Conservation (phyloP, 2,113 vertebrate species). For the Plotosus lineatus region DNA sequence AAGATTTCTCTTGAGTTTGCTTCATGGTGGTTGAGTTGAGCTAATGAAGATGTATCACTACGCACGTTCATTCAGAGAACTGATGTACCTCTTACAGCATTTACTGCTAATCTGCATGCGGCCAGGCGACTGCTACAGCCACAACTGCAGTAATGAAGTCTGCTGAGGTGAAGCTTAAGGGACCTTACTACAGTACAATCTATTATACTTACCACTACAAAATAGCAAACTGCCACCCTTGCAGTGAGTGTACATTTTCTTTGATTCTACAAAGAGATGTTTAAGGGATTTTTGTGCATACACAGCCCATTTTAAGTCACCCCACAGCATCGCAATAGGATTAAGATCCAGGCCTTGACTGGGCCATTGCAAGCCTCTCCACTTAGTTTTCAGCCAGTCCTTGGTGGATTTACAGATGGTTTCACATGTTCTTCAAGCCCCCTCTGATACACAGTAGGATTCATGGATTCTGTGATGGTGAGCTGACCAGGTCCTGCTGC, state of each 20-base stretch:
- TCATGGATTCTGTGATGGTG: too few species aligned
- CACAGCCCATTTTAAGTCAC: too few species aligned
- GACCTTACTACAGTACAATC: slow-evolving; percentile 7
- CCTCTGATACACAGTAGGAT: too few species aligned
- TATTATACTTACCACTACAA: background rate
- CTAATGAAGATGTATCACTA: slow-evolving; percentile 21
- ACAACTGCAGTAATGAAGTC: slow-evolving; percentile 3
- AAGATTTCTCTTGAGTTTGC: background rate
- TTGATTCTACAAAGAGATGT: background rate
- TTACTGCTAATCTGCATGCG: slow-evolving; percentile 22
- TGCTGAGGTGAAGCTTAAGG: slow-evolving; percentile 10
- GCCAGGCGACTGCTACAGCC: slow-evolving; percentile 4
- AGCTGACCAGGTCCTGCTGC: too few species aligned
- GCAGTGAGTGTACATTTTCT: background rate
- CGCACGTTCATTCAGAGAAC: background rate
- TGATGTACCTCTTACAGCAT: slow-evolving; percentile 10
- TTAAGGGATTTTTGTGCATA: too few species aligned
- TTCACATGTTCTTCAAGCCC: too few species aligned
- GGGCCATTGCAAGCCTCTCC: too few species aligned
- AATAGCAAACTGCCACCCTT: background rate
- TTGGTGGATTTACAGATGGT: too few species aligned
- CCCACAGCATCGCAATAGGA: too few species aligned
- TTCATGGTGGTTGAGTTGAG: background rate
- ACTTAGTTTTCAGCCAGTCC: too few species aligned
- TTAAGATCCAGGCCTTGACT: too few species aligned